Conservation (phyloP, 1,140 invertebrate species). For the Nasonia longicornis region DNA sequence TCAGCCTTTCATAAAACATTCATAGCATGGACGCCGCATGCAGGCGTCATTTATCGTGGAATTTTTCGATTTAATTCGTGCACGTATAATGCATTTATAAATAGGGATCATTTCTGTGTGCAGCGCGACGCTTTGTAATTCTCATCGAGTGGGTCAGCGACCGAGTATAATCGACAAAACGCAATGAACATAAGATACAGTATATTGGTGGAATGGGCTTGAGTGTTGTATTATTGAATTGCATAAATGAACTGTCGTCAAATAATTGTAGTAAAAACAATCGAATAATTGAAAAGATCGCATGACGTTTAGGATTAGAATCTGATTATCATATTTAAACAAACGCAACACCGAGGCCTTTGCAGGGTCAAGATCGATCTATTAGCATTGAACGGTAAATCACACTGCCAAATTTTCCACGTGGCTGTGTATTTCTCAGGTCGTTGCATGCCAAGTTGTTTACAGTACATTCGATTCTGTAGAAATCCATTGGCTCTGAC, state of each 20-base stretch:
- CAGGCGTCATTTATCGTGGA: neutral
- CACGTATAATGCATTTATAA: neutral
- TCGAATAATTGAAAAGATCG: no score
- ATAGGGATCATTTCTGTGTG: neutral
- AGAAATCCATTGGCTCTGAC: neutral
- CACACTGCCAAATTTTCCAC: no score
- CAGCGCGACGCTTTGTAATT: neutral
- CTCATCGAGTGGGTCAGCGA: neutral
- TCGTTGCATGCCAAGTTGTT: no score
- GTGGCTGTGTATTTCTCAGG: no score
- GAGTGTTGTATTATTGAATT: no score
- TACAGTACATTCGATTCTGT: no score
- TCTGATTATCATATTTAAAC: neutral
- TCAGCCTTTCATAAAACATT: slow-evolving; percentile 10
- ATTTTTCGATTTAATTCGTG: neutral
- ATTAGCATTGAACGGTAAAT: neutral
- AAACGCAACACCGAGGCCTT: neutral
- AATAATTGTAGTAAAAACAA: no score
- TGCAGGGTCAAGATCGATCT: neutral
- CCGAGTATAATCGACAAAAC: no score
- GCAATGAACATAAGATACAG: no score
- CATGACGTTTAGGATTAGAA: no score
- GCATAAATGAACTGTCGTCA: no score
- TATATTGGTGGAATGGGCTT: no score
- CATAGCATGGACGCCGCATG: neutral